Percentiles rank a stretch among this genome's conserved stretches.
These are phyloP conservation scores for Ectropis crepuscularia DNA, from an alignment of 2,888 invertebrate genomes.

Conservation along the genomic window DNA sequence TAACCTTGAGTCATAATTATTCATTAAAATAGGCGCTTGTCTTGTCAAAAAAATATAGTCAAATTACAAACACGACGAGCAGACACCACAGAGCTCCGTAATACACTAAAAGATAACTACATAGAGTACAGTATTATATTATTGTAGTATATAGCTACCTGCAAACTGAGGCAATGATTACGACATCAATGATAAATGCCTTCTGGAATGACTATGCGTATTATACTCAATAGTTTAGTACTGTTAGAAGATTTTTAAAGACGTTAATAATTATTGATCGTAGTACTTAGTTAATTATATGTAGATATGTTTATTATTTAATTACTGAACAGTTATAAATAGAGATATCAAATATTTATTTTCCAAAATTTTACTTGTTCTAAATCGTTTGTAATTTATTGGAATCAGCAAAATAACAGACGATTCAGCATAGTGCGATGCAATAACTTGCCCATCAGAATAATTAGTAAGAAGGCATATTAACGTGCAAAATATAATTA, in stretches of 20 bases:
- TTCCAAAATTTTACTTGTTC: no score
- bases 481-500: no score
- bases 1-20: slow-evolving; percentile 12
- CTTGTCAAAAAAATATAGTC: background rate
- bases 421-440: no score
- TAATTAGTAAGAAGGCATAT: no score
- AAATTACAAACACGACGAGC: slow-evolving; percentile 7
- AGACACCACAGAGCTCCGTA: slow-evolving; percentile 17
- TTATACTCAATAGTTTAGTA: background rate
- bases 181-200: slow-evolving; percentile 14
- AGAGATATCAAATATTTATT: no score
- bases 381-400: no score
- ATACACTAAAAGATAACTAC: slow-evolving; percentile 27
- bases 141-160: background rate
- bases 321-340: no score
- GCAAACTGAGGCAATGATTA: slow-evolving; percentile 17
- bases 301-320: no score
- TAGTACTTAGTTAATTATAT: no score
- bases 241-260: background rate
- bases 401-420: no score
- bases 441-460: no score
- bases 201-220: slow-evolving; percentile 7
- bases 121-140: slow-evolving; percentile 23
- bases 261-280: no score
- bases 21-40: background rate